Evolutionary conservation across 2,113 vertebrate genomes (phyloP), one percentile per base, ranked within the genome.

Genomic region (Megaceryle torquata): DNA sequence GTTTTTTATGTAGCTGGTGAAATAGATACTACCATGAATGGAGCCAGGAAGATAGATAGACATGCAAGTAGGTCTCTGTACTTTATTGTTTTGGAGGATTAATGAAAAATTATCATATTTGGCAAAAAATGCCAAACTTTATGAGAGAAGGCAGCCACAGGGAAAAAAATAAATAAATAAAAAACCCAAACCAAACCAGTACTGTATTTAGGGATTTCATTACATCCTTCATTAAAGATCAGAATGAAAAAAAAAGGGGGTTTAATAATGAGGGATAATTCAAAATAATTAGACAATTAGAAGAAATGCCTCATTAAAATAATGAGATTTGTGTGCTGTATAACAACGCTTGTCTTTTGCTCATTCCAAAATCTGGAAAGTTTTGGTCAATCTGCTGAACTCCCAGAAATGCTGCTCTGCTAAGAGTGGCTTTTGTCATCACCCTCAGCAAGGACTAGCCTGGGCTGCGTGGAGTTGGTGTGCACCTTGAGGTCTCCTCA

Each of bases 151-250:
- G 72, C 72, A 8, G 31, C 69, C 4, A 4, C 17, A 48, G 86
- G 13, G 9, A 54, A 54, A 57, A 22, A 22, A 51, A 60, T 82
- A 70, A 86, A 37, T 7, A 37, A 37, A 7, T 37, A 37, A 37
- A 37, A 37, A 37, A 37, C 37, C 37, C 37, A 7, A 37, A 37
- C 7, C 37, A 67, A 82, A 22, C 26, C 9, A 24, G 70, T 83
- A 84, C 46, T 86, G 69, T 93, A 85, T 94, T 85, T 90, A 69
- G 64, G 67, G 82, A 76, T 79, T 93, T 92, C 57, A 94, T 93
- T 96, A 77, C 70, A 81, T 78, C 67, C 63, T 93, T 96, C 91
- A 96, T 97, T 97, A 97, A 91, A 97, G 96, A 96, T 93, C 91
- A 97, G 70, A 96, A 97, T 28, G 10, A 96, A 95, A 53, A 86